Evolutionary conservation across 2,113 vertebrate species (phyloP).

Genomic region (Reinhardtius hippoglossoides): DNA sequence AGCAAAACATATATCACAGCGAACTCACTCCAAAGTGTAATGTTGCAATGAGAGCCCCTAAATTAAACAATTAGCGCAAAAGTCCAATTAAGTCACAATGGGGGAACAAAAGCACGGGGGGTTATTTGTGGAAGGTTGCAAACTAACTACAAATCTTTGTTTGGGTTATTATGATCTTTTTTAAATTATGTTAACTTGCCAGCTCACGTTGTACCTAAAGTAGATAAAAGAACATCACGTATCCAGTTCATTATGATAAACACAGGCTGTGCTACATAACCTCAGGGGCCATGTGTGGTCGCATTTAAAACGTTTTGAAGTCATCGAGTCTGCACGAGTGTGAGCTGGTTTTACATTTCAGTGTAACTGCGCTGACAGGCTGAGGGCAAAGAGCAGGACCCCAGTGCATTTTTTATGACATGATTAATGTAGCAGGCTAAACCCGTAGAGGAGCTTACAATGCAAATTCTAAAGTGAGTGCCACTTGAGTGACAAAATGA

Average conservation of each 20-base stretch:
- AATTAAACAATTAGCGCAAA: not conserved
- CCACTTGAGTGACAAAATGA: not conserved
- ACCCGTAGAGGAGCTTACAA: not conserved
- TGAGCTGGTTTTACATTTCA: constrained; percentile 21
- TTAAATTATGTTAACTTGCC: not conserved
- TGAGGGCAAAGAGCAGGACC: constrained; percentile 44
- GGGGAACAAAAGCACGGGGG: too few relatives aligned
- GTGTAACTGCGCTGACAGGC: not conserved
- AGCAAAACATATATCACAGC: constrained; percentile 1
- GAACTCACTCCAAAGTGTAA: too few relatives aligned
- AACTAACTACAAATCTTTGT: too few relatives aligned
- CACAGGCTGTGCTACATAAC: not conserved
- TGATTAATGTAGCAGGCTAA: constrained; percentile 1
- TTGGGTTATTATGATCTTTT: not conserved
- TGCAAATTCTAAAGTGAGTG: not conserved
- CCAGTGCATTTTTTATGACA: not conserved
- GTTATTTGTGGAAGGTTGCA: too few relatives aligned
- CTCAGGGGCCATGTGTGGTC: constrained; percentile 7
- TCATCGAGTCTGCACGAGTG: constrained; percentile 2
- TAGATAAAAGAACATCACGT: not conserved
- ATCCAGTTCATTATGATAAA: not conserved
- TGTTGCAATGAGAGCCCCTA: not conserved
- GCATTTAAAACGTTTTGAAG: not conserved
- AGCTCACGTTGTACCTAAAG: not conserved
- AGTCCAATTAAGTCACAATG: not conserved